phyloP scores from a whole-genome alignment of 2,888 invertebrate species.

The Melanostoma scalare region DNA sequence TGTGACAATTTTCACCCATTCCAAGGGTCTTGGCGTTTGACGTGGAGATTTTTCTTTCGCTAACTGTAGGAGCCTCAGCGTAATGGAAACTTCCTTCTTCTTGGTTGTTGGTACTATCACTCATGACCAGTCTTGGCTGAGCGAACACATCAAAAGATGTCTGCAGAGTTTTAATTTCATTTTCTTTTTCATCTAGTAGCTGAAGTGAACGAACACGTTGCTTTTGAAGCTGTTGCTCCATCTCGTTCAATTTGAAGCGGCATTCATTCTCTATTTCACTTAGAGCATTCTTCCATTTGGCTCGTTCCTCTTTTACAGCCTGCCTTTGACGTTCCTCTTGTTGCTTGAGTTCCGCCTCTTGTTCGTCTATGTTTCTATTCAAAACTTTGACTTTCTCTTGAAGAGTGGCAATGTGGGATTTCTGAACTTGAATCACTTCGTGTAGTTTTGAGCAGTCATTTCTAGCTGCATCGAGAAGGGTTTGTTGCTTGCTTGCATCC shows the following conservation, averaged over 20 bases:
- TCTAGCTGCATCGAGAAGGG: slow-evolving; percentile 86
- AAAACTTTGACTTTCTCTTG: slow-evolving; percentile 87
- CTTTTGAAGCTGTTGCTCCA: slow-evolving; percentile 89
- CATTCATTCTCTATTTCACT: slow-evolving; percentile 83
- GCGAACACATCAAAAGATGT: slow-evolving; percentile 84
- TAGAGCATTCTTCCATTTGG: slow-evolving; percentile 79
- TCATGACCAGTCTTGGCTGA: slow-evolving; percentile 77
- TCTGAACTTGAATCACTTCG: slow-evolving; percentile 81
- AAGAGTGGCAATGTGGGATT: slow-evolving; percentile 85
- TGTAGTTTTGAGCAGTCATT: slow-evolving; percentile 76
- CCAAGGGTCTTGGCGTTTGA: slow-evolving; percentile 59
- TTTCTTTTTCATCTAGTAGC: slow-evolving; percentile 91
- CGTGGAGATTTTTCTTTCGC: slow-evolving; percentile 70
- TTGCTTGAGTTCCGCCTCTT: slow-evolving; percentile 85
- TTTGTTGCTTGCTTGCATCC: slow-evolving; percentile 85
- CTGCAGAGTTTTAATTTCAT: slow-evolving; percentile 86
- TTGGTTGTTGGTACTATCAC: slow-evolving; percentile 22
- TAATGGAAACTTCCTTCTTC: slow-evolving; percentile 29
- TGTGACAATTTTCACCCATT: slow-evolving; percentile 86
- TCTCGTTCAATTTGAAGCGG: slow-evolving; percentile 83
- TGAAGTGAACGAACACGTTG: slow-evolving; percentile 91
- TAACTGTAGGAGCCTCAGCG: slow-evolving; percentile 3
- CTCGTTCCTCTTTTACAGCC: slow-evolving; percentile 80
- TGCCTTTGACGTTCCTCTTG: slow-evolving; percentile 84
- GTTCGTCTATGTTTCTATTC: slow-evolving; percentile 85